phyloP scores from a whole-genome alignment of 2,888 invertebrate species.

The Embidobia sp. region DNA sequence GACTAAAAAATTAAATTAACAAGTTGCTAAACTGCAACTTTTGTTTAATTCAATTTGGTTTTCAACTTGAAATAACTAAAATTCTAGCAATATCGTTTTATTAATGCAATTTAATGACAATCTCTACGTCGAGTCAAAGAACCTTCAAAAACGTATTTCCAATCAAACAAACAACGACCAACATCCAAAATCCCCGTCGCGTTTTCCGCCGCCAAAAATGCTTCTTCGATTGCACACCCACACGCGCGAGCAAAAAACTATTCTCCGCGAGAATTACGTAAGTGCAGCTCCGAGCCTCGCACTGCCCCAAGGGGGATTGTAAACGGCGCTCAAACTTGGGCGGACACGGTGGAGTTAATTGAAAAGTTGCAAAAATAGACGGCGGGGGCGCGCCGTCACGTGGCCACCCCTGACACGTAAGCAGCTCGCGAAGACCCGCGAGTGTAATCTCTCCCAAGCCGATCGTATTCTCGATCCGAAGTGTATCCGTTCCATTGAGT shows the following conservation, averaged over 20 bases:
- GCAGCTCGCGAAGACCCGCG: slow-evolving; percentile 70
- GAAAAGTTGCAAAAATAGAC: slow-evolving; percentile 58
- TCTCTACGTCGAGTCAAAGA: too few species aligned
- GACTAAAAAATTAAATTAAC: too few species aligned
- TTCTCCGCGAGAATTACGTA: slow-evolving; percentile 42
- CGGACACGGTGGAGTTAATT: slow-evolving; percentile 51
- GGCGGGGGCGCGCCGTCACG: slow-evolving; percentile 25
- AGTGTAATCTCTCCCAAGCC: slow-evolving; percentile 69
- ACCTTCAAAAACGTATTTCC: too few species aligned
- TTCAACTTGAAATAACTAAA: too few species aligned
- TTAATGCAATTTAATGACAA: too few species aligned
- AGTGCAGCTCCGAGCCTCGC: slow-evolving; percentile 46
- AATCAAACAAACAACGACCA: too few species aligned
- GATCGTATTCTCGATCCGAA: slow-evolving; percentile 63
- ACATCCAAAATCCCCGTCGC: too few species aligned
- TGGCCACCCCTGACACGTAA: slow-evolving; percentile 63
- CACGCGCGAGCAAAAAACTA: slow-evolving; percentile 16
- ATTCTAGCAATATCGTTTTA: too few species aligned
- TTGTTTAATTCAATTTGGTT: too few species aligned
- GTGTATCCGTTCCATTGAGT: slow-evolving; percentile 14
- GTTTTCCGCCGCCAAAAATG: not conserved
- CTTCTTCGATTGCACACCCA: not conserved
- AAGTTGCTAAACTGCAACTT: too few species aligned
- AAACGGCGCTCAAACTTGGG: slow-evolving; percentile 43
- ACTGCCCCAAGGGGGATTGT: slow-evolving; percentile 44